These are phyloP conservation scores for Vimba vimba DNA, from an alignment of 2,113 vertebrate species.

Conservation along the genomic window DNA sequence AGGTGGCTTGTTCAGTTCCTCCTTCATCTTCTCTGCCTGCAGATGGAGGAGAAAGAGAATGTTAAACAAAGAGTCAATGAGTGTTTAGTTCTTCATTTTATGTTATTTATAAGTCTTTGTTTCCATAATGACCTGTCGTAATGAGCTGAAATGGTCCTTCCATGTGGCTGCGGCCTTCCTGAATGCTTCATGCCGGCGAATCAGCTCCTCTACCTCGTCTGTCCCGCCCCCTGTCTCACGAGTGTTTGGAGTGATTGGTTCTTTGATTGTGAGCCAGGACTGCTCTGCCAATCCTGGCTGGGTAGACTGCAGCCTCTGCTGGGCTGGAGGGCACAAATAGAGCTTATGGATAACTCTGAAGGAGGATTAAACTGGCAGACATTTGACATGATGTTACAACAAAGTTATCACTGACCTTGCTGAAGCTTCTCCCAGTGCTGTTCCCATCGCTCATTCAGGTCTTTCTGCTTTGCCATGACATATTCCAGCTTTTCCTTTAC, in stretches of 20 bases:
- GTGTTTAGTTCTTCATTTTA: not conserved
- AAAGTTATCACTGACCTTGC: conserved; percentile 77
- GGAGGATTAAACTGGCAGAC: not conserved
- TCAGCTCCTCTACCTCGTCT: conserved; percentile 91
- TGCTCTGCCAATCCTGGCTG: conserved; percentile 84
- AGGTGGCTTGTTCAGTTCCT: conserved; percentile 83
- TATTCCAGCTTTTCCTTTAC: conserved; percentile 90
- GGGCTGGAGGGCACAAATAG: conserved; percentile 71
- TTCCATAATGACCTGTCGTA: conserved; percentile 80
- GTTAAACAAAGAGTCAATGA: not conserved
- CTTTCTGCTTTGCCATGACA: conserved; percentile 85
- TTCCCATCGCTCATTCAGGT: conserved; percentile 88
- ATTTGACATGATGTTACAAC: not conserved
- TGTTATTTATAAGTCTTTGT: not conserved
- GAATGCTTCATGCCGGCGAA: conserved; percentile 92
- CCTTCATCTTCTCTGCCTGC: conserved; percentile 90
- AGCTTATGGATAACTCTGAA: conserved; percentile 3
- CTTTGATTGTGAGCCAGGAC: conserved; percentile 88
- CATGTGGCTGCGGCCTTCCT: conserved; percentile 88
- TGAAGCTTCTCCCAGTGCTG: conserved; percentile 88
- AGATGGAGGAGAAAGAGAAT: not conserved
- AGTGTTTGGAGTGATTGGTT: conserved; percentile 75
- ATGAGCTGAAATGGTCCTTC: conserved; percentile 89
- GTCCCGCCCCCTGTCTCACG: conserved; percentile 79
- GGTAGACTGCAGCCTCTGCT: conserved; percentile 86